Evolutionary conservation across 2,113 vertebrate genomes (phyloP), one percentile per base, ranked within the genome.

Genomic region (Notothenia rossii): DNA sequence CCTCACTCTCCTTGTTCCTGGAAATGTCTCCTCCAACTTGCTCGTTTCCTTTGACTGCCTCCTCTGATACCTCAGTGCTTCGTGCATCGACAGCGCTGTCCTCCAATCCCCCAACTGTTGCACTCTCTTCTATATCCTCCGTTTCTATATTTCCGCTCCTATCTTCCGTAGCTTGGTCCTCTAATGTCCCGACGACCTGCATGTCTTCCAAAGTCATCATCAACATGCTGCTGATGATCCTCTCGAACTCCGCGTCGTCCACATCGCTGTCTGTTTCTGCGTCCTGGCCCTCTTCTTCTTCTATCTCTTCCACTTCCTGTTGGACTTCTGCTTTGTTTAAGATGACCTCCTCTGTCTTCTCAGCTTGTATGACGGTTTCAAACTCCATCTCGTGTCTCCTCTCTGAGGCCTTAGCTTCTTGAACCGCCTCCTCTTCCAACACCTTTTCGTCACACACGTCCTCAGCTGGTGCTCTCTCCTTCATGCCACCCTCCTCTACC

Each of bases 181-280:
- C 51, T 2, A 61, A 14, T 1, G 25, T 46, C 59, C 61, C 85
- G n/a, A 17, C 85, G n/a, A 17, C 62, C 40, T 89, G 81, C 83
- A 88, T 91, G 53, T 92, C 88, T 17, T 90, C 88, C 65, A 93
- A 48, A 48, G 86, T 87, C 77, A 91, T 85, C 65, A 22, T 82
- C 67, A 89, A 72, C 86, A 94, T 92, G 89, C 88, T 85, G 81
- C 85, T 83, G 72, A 91, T 92, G n/a, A 93, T 92, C 45, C 61
- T 69, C 64, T 92, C 53, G 12, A 93, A 92, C 36, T 93, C 92
- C 5, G 13, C 48, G 0, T 89, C 82, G 18, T 87, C 90, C 45
- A 86, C 88, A 0, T 87, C 78, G 4, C 89, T 81, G 29, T 79
- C 78, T 8, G 25, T 55, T 10, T 63, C 25, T 3, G 15, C 75